Evolutionary conservation across 23 tunicate species (phyloP), one percentile per base, ranked within the genome.

Genomic region (Botrylloides violaceus): DNA sequence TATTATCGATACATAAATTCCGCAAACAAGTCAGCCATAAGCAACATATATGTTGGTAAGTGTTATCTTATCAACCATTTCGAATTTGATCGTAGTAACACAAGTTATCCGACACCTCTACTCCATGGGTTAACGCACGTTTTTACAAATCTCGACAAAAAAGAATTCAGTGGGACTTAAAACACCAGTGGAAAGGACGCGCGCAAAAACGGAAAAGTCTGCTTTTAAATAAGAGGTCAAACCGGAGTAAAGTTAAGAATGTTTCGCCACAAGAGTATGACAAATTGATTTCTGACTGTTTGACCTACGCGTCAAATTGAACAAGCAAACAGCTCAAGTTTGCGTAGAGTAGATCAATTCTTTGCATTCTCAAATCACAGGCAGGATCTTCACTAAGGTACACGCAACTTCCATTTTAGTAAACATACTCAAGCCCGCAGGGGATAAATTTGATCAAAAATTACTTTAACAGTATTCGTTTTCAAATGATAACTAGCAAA

Each of bases 251-350:
- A 43, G n/a, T n/a, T n/a, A n/a, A n/a, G n/a, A n/a, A n/a, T 43
- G 9, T 15, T 43, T 43, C 53, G 53, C 53, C 53, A 43, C 53
- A 15, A 43, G 53, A 43, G 53, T 43, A 43, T 43, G 53, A 43
- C 53, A 43, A 43, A 43, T 43, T 43, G 53, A 43, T 7, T 43
- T 43, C 15, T 43, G 53, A 43, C 53, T 43, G 53, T 43, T 43
- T 43, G 53, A 43, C 53, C 53, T 43, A 43, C 53, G 53, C 53
- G 53, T 43, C 53, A 43, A 43, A 43, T 43, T 43, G 53, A 43
- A 43, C 53, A 43, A 43, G 53, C 53, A 43, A 43, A 43, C 53
- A 43, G 9, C 53, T 15, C 53, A 43, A 43, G 53, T 43, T 43
- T 43, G 15, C 53, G 12, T 15, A 43, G 53, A 43, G 53, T 15